phyloP scores from a whole-genome alignment of 2,797 vertebrate species.

The Chiroxiphia lanceolata region DNA sequence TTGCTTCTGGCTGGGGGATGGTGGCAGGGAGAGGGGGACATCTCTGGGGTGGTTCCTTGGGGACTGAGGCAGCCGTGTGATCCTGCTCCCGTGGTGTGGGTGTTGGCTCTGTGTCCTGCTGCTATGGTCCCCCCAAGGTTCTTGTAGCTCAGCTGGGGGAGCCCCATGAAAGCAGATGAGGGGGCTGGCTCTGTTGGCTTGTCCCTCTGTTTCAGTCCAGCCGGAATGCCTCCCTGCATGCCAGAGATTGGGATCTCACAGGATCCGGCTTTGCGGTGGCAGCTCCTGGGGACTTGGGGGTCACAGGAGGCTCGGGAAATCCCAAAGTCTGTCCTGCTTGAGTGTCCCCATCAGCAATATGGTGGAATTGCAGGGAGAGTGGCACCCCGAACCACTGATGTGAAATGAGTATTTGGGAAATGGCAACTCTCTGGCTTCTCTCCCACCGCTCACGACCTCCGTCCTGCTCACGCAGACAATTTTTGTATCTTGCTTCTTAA shows the following conservation, averaged over 20 bases:
- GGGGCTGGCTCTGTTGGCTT: neutral
- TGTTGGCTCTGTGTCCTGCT: neutral
- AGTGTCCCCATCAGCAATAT: neutral
- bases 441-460: neutral
- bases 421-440: neutral
- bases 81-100: fast-evolving
- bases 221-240: neutral
- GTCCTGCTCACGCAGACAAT: neutral
- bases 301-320: neutral
- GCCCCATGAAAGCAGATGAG: neutral
- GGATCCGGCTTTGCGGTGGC: neutral
- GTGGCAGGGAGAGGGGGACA: neutral
- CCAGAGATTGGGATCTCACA: neutral
- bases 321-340: neutral
- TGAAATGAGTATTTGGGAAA: neutral
- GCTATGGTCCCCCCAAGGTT: neutral
- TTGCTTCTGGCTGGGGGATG: neutral
- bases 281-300: neutral
- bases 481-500: conserved; percentile 40
- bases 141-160: neutral
- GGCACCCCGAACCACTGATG: too few relatives aligned
- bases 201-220: neutral
- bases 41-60: neutral
- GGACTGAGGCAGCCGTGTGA: neutral
- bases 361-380: neutral